Conservation (phyloP, 92 coral and sea anemone species). For the Siderastrea radians region DNA sequence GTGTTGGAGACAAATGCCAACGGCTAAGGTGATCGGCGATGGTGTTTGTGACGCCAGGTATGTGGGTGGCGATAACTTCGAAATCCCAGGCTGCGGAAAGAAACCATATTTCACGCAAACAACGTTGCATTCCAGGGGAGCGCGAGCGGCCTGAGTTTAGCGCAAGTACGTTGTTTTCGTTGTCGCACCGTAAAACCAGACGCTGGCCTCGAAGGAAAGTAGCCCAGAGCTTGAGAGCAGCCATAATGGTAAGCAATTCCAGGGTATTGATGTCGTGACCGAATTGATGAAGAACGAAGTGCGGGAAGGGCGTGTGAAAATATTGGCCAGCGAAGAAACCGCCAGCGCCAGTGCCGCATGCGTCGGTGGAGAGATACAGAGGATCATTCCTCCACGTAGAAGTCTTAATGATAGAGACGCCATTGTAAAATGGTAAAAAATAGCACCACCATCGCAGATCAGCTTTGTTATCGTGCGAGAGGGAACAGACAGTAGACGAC, state of each 20-base stretch:
- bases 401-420: neutral
- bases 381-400: neutral
- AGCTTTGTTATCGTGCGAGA: neutral
- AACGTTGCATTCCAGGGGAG: neutral
- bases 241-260: neutral
- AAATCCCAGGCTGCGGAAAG: no score
- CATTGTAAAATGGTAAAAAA: neutral
- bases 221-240: no score
- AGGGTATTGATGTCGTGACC: neutral
- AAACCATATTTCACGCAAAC: no score
- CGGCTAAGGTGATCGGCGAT: neutral
- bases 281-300: neutral
- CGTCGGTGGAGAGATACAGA: neutral
- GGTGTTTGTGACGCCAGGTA: neutral
- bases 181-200: neutral
- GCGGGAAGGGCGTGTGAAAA: no score
- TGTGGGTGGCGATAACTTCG: no score
- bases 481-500: neutral
- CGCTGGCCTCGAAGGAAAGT: no score
- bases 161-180: neutral
- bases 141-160: neutral
- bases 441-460: constrained; percentile 3
- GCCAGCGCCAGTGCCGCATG: no score
- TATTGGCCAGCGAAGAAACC: no score
- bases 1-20: neutral